These are phyloP conservation scores for Labeo catla DNA, from an alignment of 2,113 vertebrate species.

Conservation along the genomic window DNA sequence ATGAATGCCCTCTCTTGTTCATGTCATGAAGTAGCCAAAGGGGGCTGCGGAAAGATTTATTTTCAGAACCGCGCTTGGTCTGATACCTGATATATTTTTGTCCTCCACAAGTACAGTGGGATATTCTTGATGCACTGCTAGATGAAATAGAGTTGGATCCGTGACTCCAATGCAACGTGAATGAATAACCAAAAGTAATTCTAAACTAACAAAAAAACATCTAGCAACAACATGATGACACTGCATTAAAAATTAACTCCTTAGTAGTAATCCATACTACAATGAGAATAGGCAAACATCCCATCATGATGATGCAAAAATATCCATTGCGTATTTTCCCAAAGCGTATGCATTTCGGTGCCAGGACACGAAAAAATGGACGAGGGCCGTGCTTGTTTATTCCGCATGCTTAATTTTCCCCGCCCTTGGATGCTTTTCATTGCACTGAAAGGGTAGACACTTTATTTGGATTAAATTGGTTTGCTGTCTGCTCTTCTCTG, in stretches of 20 bases:
- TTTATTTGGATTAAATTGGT: conserved; percentile 70
- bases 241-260: conserved; percentile 57
- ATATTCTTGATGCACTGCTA: neutral
- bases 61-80: conserved; percentile 38
- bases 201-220: conserved; percentile 48
- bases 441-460: conserved; percentile 65
- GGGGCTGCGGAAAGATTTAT: conserved; percentile 50
- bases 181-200: neutral
- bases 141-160: neutral
- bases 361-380: conserved; percentile 42
- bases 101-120: conserved; percentile 29
- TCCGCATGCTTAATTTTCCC: conserved; percentile 49
- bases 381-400: conserved; percentile 54
- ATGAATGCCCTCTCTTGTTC: conserved; percentile 50
- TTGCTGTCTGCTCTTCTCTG: conserved; percentile 70
- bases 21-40: conserved; percentile 33
- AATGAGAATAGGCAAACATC: conserved; percentile 51
- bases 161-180: neutral
- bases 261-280: conserved; percentile 47
- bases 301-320: conserved; percentile 56
- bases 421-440: conserved; percentile 61
- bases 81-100: conserved; percentile 34
- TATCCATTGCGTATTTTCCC: conserved; percentile 57
- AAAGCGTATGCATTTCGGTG: conserved; percentile 44
- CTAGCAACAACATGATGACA: conserved; percentile 43